phyloP scores from a whole-genome alignment of 2,888 invertebrate species.

The Hoplodrina blanda region DNA sequence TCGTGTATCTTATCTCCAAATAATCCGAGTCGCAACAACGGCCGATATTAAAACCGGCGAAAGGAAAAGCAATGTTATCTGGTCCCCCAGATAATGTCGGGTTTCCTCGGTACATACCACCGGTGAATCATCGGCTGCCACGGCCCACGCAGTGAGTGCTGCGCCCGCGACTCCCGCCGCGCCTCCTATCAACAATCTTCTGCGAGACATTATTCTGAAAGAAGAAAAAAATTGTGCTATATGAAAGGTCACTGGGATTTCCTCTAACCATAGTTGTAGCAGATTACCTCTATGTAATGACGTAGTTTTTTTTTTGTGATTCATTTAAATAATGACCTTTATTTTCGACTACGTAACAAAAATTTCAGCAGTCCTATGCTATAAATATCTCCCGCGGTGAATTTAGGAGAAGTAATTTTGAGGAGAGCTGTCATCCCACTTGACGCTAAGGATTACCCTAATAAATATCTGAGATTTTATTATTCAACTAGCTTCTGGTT shows the following conservation, averaged over 20 bases:
- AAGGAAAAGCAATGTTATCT: slow-evolving; percentile 42
- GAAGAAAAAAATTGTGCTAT: slow-evolving; percentile 7
- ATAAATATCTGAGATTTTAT: not conserved
- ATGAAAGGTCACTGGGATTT: no score
- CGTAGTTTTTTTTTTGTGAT: no score
- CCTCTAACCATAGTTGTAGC: no score
- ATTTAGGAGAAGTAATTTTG: no score
- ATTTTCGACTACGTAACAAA: no score
- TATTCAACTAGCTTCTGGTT: no score
- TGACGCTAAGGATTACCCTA: no score
- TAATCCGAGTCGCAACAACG: slow-evolving; percentile 22
- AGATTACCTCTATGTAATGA: no score
- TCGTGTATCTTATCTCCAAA: slow-evolving; percentile 20
- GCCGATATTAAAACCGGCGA: slow-evolving; percentile 36
- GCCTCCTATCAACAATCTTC: slow-evolving; percentile 91
- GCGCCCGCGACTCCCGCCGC: slow-evolving; percentile 91
- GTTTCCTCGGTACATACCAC: slow-evolving; percentile 74
- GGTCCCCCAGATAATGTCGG: slow-evolving; percentile 36
- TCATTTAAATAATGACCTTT: no score
- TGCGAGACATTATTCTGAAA: slow-evolving; percentile 89
- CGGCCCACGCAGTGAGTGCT: slow-evolving; percentile 90
- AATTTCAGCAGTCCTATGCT: no score
- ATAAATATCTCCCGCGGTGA: no score
- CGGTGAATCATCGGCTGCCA: slow-evolving; percentile 90
- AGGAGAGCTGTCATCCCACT: no score